Percentiles rank a stretch among this genome's conserved stretches.
Evolutionary conservation across 2,888 invertebrate genomes (phyloP).

Genomic region (Tolmerus cingulatus): DNA sequence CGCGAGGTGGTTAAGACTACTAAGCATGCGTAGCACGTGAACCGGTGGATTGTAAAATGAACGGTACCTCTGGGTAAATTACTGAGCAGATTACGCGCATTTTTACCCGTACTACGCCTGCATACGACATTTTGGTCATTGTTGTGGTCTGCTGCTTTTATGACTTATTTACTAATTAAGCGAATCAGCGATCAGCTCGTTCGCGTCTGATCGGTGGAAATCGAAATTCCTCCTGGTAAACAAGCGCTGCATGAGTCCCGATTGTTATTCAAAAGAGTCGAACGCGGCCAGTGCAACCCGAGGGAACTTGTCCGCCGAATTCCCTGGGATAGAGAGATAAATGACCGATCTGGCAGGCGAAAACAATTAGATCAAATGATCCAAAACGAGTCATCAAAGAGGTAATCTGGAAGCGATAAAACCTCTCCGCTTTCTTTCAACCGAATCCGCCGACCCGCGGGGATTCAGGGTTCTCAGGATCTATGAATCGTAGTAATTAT

Average conservation of each 20-base stretch:
- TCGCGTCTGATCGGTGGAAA: not conserved
- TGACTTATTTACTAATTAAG: conserved; percentile 33
- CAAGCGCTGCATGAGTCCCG: not conserved
- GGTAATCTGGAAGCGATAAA: not conserved
- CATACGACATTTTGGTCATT: conserved; percentile 35
- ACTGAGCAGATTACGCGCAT: conserved; percentile 33
- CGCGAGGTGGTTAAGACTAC: not conserved
- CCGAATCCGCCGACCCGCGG: not conserved
- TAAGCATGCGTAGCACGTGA: conserved; percentile 15
- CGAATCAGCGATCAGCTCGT: not conserved
- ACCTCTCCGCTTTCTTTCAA: not conserved
- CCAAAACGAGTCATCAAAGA: not conserved
- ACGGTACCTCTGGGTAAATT: conserved; percentile 29
- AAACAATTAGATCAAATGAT: not conserved
- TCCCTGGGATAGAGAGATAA: not conserved
- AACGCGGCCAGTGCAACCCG: not conserved
- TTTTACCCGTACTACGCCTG: conserved; percentile 18
- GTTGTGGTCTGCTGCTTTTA: conserved; percentile 1
- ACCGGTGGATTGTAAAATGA: conserved; percentile 6
- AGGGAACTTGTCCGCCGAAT: not conserved
- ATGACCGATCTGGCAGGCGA: not conserved
- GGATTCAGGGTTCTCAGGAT: not conserved
- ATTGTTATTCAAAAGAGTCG: not conserved
- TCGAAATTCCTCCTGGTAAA: not conserved
- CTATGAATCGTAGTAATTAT: conserved; percentile 24